These are phyloP conservation scores for Cirrhinus molitorella DNA, from an alignment of 2,797 vertebrate species.

Conservation along the genomic window DNA sequence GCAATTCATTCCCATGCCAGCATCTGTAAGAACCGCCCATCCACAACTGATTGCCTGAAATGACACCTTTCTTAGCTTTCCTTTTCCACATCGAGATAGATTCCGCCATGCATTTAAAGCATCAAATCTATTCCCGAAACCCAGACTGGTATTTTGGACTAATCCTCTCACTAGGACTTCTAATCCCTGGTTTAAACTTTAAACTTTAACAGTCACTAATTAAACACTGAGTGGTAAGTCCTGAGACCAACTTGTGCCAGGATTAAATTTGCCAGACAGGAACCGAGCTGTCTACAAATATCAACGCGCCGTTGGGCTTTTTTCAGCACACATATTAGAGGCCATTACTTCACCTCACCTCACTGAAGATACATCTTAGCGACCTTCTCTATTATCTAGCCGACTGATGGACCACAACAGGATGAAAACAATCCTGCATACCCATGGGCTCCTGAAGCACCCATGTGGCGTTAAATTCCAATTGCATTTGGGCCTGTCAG, in stretches of 20 bases:
- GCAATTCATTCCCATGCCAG: conserved; percentile 21
- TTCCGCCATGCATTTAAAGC: conserved; percentile 33
- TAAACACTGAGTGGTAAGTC: conserved; percentile 33
- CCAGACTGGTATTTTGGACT: conserved; percentile 56
- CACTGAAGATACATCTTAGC: conserved; percentile 34
- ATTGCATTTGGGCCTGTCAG: conserved; percentile 71
- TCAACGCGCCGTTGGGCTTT: conserved; percentile 29
- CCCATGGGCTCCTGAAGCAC: conserved; percentile 26
- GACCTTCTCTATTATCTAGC: conserved; percentile 33
- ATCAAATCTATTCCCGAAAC: conserved; percentile 42
- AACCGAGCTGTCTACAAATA: conserved; percentile 46
- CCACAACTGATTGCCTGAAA: conserved; percentile 35
- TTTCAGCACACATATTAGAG: conserved; percentile 12
- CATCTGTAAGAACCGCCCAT: not conserved
- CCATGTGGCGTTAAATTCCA: conserved; percentile 72
- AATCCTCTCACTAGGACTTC: conserved; percentile 55
- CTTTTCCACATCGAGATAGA: conserved; percentile 28
- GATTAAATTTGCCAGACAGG: conserved; percentile 50
- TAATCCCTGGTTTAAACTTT: conserved; percentile 58
- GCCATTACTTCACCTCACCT: conserved; percentile 43
- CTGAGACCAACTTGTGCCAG: conserved; percentile 21
- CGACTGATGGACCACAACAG: conserved; percentile 56
- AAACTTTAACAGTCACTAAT: conserved; percentile 52
- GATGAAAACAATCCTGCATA: conserved; percentile 48
- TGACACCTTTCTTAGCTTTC: conserved; percentile 3